A percentile compares a stretch with the other conserved stretches of the same genome.
Conservation (phyloP, 2,797 vertebrate species). For the Chiloscyllium punctatum region DNA sequence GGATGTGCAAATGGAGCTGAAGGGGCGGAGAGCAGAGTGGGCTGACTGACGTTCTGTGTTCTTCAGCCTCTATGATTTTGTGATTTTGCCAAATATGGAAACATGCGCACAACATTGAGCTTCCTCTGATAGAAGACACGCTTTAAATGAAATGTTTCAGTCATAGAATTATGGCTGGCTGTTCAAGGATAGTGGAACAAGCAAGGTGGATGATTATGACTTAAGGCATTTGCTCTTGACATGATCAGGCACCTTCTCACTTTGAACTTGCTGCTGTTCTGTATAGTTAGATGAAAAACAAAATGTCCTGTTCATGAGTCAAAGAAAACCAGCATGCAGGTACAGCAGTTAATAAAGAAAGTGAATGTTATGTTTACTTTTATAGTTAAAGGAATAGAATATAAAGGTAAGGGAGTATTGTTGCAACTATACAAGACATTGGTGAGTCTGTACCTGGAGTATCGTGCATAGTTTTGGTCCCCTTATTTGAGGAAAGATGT, state of each 20-base stretch:
- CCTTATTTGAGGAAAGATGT: no score
- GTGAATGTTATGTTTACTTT: no score
- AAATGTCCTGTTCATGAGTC: no score
- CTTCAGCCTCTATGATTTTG: not conserved
- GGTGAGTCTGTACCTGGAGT: no score
- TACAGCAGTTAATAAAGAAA: no score
- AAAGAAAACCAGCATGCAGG: no score
- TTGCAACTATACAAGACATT: no score
- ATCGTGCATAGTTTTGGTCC: no score
- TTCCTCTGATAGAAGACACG: not conserved
- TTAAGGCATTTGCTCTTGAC: not conserved
- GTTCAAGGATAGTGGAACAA: not conserved
- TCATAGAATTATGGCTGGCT: not conserved
- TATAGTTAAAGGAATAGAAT: no score
- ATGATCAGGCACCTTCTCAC: not conserved
- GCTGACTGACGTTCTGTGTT: not conserved
- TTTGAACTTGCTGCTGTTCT: not conserved
- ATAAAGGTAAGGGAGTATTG: no score
- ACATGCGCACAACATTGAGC: not conserved
- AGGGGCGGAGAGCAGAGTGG: not conserved
- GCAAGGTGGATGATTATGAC: not conserved
- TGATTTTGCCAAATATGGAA: not conserved
- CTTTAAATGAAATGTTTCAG: not conserved
- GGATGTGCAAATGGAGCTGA: not conserved
- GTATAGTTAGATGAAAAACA: not conserved